Base-by-base conservation (phyloP, 2,888 invertebrate species). In the Oasisia sp. region DNA sequence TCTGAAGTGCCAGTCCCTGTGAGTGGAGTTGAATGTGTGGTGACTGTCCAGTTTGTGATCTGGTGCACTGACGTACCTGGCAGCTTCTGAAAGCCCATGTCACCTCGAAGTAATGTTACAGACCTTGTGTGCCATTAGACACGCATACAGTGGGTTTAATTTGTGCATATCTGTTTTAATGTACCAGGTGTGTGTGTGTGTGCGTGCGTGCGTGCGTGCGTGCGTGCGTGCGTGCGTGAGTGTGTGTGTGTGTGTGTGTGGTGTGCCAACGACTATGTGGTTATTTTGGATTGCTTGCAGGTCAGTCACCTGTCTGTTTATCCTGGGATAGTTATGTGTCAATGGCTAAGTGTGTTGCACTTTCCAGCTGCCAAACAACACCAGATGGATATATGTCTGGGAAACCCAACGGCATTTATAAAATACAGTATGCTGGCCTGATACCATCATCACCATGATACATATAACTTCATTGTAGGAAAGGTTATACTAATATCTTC, bases 131-230 rank as follows among this genome's bases (percentile, higher is more conserved):
- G 74, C 74, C 14, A n/a, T 14, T 74, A 27, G 7, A 27, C 7
- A 74, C 12, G 74, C 74, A 74, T 74, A 27, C 74, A 19, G 27
- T 74, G 74, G 74, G 74, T 74, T 74, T 74, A 27, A 8, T 74
- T 74, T 74, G 27, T 74, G 74, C 74, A 74, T 74, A 74, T 74
- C 74, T 74, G 74, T 74, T 74, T 74, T 74, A 74, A 14, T 74
- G 74, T 74, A 74, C n/a, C 74, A 19, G 14, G 27, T 74, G 74
- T 74, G 74, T 74, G 27, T 74, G 74, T n/a, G 27, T 27, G n/a
- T 19, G 74, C 5, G 0, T 74, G 14, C 5, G 19, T 74, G 27
- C 27, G 74, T 74, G 74, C 27, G 27, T 19, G 27, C 74, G 27
- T 74, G 7, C 19, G 14, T 74, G 27, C 7, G 74, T 74, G 74